Evolutionary conservation across 2,797 vertebrate species (phyloP), one percentile per base, ranked within the genome.

Genomic region (Tachyglossus aculeatus): DNA sequence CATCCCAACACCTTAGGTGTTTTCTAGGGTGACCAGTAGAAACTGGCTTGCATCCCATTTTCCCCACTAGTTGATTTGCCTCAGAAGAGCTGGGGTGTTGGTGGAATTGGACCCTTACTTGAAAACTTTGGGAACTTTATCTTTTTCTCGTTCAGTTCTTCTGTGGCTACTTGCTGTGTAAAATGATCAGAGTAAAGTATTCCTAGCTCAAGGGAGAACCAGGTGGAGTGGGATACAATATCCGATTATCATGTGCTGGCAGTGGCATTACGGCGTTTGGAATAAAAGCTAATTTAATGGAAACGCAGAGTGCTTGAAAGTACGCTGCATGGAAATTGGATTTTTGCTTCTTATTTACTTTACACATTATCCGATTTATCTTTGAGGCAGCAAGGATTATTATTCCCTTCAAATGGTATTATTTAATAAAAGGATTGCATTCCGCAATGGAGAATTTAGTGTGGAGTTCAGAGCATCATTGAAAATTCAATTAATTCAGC

Each of bases 341-440:
- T 83, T 90, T 87, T 88, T 80, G 68, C 74, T 74, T 88, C 87
- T 79, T 85, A 81, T 88, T 86, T 88, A 82, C 73, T 76, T 80
- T 84, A 65, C 80, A 75, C 78, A 77, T 83, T 86, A 82, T 56
- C 59, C 59, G 71, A 62, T 87, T 90, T 82, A 77, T 82, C 84
- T 82, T 87, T 89, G 89, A 89, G 81, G 83, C 88, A 77, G 70
- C 67, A 55, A 71, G 79, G 85, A 89, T 91, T 91, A 86, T 82
- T 80, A 67, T 72, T 58, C 50, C 79, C 33, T 80, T 87, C 90
- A 86, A 67, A 82, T 48, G 60, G 55, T 56, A 81, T 88, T 90
- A 90, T 91, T 91, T 78, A 87, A 90, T 90, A 83, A 83, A 88
- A 74, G 70, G 64, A 67, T 78, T 79, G 57, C 43, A 48, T 87